A percentile compares a stretch with the other conserved stretches of the same genome.
phyloP scores from a whole-genome alignment of 2,797 vertebrate genomes.

The Chrosomus eos region DNA sequence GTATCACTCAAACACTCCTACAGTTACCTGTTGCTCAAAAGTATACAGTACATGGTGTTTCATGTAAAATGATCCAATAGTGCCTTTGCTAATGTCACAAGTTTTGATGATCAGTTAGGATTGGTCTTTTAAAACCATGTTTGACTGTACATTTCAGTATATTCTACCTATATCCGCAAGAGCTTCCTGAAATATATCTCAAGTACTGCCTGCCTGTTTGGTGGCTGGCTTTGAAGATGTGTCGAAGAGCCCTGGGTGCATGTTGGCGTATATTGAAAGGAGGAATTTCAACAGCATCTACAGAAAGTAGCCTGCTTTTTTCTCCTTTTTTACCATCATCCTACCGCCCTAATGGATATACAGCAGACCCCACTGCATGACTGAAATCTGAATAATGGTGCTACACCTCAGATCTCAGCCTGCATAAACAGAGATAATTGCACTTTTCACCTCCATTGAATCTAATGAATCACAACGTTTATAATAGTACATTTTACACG shows the following conservation, averaged over 20 bases:
- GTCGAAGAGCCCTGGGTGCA: constrained; percentile 25
- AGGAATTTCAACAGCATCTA: constrained; percentile 27
- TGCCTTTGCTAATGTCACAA: not conserved
- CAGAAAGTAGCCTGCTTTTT: not conserved
- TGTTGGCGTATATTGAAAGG: constrained; percentile 14
- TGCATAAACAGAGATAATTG: constrained; percentile 21
- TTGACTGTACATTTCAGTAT: constrained; percentile 34
- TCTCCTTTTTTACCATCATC: not conserved
- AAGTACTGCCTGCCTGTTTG: constrained; percentile 15
- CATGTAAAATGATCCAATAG: not conserved
- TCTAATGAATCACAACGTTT: not conserved
- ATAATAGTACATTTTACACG: not conserved
- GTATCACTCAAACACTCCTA: not conserved
- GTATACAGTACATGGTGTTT: not conserved
- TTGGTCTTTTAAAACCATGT: not conserved
- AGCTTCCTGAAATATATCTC: constrained; percentile 4
- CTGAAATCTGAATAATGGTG: not conserved
- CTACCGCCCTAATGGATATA: not conserved
- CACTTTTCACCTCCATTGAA: constrained; percentile 27
- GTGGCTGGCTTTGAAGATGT: constrained; percentile 44
- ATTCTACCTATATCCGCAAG: constrained; percentile 22
- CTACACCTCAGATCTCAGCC: not conserved
- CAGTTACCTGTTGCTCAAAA: not conserved
- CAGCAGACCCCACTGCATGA: not conserved
- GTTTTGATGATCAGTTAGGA: not conserved